Conservation (phyloP, 2,797 vertebrate genomes). For the Tangara arthus region DNA sequence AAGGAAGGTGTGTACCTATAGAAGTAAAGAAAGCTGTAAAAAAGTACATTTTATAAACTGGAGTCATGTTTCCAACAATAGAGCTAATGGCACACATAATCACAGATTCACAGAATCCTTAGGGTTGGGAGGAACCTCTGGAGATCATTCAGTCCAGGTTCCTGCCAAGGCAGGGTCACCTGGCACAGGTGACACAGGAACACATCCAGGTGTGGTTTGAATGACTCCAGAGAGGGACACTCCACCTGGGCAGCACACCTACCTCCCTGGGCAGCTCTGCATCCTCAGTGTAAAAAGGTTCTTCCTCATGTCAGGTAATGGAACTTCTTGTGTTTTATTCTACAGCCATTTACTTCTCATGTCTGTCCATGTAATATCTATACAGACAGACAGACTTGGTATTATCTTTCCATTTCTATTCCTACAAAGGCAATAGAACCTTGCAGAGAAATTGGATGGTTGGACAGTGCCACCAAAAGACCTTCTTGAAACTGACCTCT, state of each 20-base stretch:
- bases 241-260: background rate
- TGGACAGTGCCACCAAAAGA: background rate
- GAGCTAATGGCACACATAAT: background rate
- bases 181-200: background rate
- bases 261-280: background rate
- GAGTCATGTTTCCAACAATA: background rate
- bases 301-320: background rate
- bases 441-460: background rate
- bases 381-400: background rate
- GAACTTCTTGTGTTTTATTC: background rate
- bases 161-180: background rate
- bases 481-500: background rate
- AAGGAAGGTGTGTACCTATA: background rate
- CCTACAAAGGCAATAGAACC: background rate
- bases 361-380: background rate
- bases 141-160: background rate
- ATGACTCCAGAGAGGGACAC: background rate
- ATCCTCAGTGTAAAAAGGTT: background rate
- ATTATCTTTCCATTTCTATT: background rate
- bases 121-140: background rate
- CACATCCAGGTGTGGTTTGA: background rate
- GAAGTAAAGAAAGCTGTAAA: background rate
- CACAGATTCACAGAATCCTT: too few relatives aligned
- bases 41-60: background rate
- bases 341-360: background rate